These are phyloP conservation scores for Syngnathoides biaculeatus DNA, from an alignment of 2,113 vertebrate species.

Conservation along the genomic window DNA sequence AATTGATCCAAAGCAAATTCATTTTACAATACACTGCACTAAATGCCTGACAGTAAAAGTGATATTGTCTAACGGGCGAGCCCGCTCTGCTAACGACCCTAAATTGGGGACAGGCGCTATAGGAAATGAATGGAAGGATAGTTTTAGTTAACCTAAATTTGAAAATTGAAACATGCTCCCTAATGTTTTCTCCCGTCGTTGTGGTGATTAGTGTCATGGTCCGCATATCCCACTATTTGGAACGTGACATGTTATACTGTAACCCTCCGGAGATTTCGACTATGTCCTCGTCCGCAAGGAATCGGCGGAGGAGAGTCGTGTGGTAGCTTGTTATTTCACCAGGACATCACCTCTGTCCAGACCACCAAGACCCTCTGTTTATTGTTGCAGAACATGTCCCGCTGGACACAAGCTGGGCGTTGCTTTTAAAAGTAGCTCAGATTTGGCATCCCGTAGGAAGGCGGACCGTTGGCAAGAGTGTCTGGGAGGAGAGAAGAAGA, in stretches of 20 bases:
- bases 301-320: slow-evolving; percentile 43
- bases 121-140: too few species aligned
- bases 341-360: slow-evolving; percentile 76
- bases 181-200: neutral
- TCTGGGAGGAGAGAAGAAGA: slow-evolving; percentile 8
- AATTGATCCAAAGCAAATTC: too few species aligned
- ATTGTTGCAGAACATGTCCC: slow-evolving; percentile 79
- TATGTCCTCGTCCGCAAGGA: slow-evolving; percentile 12
- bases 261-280: slow-evolving; percentile 27
- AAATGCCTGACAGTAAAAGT: too few species aligned
- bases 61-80: too few species aligned
- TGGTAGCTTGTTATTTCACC: slow-evolving; percentile 75
- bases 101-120: too few species aligned
- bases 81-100: too few species aligned
- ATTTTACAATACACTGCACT: too few species aligned
- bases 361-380: slow-evolving; percentile 84
- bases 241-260: slow-evolving; percentile 27
- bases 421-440: slow-evolving; percentile 43
- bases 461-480: slow-evolving; percentile 7
- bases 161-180: too few species aligned
- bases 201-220: neutral
- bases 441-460: slow-evolving; percentile 16
- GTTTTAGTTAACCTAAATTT: too few species aligned
- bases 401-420: slow-evolving; percentile 64
- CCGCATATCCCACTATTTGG: slow-evolving; percentile 5